Evolutionary conservation across 2,797 vertebrate species (phyloP).

Genomic region (Helarctos malayanus): DNA sequence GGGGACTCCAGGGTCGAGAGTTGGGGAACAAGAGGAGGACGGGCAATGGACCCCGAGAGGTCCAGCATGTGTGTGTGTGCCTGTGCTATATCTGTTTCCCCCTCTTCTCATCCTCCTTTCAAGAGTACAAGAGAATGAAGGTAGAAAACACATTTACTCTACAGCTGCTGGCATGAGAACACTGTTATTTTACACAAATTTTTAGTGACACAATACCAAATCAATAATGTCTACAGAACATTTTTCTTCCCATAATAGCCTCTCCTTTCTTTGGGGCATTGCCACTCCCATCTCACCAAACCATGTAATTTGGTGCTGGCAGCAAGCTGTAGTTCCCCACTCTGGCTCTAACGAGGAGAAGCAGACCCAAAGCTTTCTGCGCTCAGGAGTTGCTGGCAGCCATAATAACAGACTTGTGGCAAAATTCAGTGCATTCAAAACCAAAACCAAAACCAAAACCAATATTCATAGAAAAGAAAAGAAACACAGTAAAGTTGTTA

Average conservation of each 20-base stretch:
- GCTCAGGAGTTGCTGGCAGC: neutral
- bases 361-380: neutral
- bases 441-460: neutral
- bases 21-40: neutral
- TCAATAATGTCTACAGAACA: neutral
- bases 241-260: neutral
- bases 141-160: conserved; percentile 43
- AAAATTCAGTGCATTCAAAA: neutral
- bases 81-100: neutral
- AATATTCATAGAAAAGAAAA: neutral
- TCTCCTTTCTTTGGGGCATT: neutral
- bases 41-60: neutral
- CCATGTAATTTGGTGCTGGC: neutral
- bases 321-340: neutral
- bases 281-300: neutral
- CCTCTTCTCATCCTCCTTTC: conserved; percentile 6
- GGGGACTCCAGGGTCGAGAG: neutral
- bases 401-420: neutral
- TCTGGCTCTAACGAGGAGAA: neutral
- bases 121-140: conserved; percentile 58
- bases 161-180: conserved; percentile 45
- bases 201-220: conserved; percentile 75
- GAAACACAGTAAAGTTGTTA: neutral
- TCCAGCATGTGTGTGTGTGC: too few relatives aligned
- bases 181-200: conserved; percentile 50